Conservation (phyloP, 1,140 invertebrate genomes). For the Pogonomyrmex californicus region DNA sequence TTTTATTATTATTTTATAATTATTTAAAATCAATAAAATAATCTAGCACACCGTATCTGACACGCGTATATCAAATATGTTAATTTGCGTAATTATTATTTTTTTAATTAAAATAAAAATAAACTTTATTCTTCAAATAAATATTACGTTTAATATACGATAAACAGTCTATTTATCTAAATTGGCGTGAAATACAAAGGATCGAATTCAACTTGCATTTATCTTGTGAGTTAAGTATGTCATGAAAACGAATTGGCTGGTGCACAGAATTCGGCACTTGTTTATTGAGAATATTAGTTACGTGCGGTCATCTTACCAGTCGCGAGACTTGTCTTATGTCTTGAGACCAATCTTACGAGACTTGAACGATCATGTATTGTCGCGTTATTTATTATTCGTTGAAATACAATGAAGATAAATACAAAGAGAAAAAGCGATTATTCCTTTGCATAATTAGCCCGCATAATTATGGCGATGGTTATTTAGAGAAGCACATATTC, state of each 20-base stretch:
- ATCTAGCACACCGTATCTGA: neutral
- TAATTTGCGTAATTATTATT: neutral
- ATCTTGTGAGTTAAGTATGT: slow-evolving; percentile 11
- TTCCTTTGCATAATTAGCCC: slow-evolving; percentile 1
- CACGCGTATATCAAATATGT: neutral
- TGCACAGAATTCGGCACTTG: neutral
- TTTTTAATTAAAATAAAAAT: neutral
- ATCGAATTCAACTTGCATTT: neutral
- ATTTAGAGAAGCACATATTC: neutral
- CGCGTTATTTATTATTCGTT: slow-evolving; percentile 25
- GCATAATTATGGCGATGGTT: neutral
- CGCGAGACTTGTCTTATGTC: neutral
- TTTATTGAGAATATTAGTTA: neutral
- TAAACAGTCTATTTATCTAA: neutral
- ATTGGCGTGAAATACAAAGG: neutral
- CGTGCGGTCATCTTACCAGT: slow-evolving; percentile 13
- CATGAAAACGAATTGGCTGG: neutral
- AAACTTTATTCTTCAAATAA: neutral
- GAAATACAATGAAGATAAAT: slow-evolving; percentile 14
- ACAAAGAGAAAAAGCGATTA: slow-evolving; percentile 13
- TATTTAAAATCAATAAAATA: neutral
- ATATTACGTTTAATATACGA: neutral
- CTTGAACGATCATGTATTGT: slow-evolving; percentile 11
- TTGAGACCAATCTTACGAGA: neutral
- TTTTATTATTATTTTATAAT: neutral